A percentile compares a stretch with the other conserved stretches of the same genome.
Conservation (phyloP, 2,797 vertebrate genomes). For the Meda fulgida region DNA sequence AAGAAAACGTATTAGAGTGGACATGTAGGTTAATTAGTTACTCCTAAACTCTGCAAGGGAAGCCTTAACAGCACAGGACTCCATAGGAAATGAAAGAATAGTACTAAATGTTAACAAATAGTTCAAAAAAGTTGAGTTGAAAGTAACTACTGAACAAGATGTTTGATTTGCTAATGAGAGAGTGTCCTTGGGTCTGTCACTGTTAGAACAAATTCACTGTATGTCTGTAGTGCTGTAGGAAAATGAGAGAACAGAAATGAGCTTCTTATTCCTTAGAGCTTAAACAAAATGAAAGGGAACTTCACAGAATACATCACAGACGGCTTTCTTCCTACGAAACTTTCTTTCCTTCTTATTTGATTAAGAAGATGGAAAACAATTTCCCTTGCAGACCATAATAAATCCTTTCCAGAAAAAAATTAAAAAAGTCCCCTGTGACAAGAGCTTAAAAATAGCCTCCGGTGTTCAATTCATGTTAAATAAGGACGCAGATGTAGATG, state of each 20-base stretch:
- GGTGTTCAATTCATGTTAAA: slow-evolving; percentile 36
- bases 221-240: slow-evolving; percentile 1
- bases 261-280: not conserved
- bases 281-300: not conserved
- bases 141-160: slow-evolving; percentile 13
- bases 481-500: slow-evolving; percentile 21
- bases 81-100: not conserved
- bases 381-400: slow-evolving; percentile 12
- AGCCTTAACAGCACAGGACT: not conserved
- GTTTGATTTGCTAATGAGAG: slow-evolving; percentile 8
- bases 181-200: not conserved
- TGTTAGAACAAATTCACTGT: not conserved
- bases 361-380: slow-evolving; percentile 19
- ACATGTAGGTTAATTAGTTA: no score
- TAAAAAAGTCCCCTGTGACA: not conserved
- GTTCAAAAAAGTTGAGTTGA: not conserved
- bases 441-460: slow-evolving; percentile 31
- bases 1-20: no score
- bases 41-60: not conserved
- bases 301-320: slow-evolving; percentile 22
- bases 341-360: not conserved
- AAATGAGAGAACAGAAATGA: not conserved
- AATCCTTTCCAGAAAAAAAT: not conserved
- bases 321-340: slow-evolving; percentile 50
- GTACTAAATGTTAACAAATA: not conserved